Evolutionary conservation across 1,140 invertebrate genomes (phyloP).

Genomic region (Colletes latitarsis): DNA sequence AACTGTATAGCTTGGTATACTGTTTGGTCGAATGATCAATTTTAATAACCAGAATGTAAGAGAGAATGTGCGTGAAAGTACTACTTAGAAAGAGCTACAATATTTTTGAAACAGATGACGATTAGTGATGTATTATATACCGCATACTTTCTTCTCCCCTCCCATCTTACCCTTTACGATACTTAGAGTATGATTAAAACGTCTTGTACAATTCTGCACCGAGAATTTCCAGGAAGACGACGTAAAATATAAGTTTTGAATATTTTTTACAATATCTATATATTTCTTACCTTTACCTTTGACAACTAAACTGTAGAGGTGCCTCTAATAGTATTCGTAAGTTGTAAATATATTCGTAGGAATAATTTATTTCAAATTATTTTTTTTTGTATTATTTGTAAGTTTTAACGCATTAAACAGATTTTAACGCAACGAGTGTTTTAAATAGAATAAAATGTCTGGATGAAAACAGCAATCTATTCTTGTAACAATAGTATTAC

Average conservation of each 20-base stretch:
- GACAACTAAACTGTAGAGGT: constrained; percentile 25
- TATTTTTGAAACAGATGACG: constrained; percentile 68
- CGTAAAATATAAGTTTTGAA: constrained; percentile 78
- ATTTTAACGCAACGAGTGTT: constrained; percentile 31
- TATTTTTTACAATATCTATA: constrained; percentile 75
- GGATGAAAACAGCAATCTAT: neutral
- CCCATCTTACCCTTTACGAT: constrained; percentile 56
- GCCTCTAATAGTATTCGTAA: constrained; percentile 16
- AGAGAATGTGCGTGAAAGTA: constrained; percentile 52
- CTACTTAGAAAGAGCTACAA: constrained; percentile 56
- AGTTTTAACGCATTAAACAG: constrained; percentile 42
- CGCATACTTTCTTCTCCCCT: constrained; percentile 47
- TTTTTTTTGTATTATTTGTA: constrained; percentile 47
- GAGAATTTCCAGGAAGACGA: constrained; percentile 71
- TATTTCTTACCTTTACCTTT: constrained; percentile 56
- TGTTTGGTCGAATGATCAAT: constrained; percentile 39
- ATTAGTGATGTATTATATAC: constrained; percentile 67
- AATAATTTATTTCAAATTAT: constrained; percentile 36
- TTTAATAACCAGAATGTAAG: constrained; percentile 38
- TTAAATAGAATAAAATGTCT: constrained; percentile 29
- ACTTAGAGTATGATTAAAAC: constrained; percentile 66
- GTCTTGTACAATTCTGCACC: constrained; percentile 73
- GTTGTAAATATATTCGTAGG: constrained; percentile 32
- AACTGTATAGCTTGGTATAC: constrained; percentile 55
- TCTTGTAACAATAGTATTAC: neutral